phyloP scores from a whole-genome alignment of 2,888 invertebrate species.

The Stenotaenia linearis region DNA sequence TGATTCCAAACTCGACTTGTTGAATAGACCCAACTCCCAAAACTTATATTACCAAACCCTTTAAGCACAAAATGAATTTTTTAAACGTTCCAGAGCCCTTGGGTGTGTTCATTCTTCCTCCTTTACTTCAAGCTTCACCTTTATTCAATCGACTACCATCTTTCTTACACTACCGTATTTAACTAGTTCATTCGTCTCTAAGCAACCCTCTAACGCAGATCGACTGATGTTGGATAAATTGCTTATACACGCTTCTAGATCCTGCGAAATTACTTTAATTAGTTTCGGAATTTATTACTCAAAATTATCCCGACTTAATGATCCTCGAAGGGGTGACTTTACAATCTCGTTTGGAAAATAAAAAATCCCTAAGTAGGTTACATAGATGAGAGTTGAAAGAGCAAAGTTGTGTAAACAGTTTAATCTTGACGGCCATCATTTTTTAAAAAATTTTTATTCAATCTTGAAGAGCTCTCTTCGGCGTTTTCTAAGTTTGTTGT shows the following conservation, averaged over 20 bases:
- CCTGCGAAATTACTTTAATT: neutral
- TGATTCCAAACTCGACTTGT: neutral
- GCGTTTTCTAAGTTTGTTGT: too few relatives aligned
- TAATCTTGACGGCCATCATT: neutral
- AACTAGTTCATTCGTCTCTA: neutral
- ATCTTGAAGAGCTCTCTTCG: too few relatives aligned
- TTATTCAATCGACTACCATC: neutral
- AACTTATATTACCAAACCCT: neutral
- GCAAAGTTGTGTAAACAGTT: constrained; percentile 1
- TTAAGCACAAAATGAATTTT: neutral
- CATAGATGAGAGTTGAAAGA: neutral
- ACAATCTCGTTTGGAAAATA: neutral
- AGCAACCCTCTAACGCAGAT: neutral
- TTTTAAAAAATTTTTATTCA: neutral
- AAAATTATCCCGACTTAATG: neutral
- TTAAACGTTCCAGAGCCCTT: neutral
- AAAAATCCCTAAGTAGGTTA: neutral
- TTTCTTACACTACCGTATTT: neutral
- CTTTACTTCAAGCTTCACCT: neutral
- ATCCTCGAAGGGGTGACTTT: neutral
- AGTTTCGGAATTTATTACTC: neutral
- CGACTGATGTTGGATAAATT: neutral
- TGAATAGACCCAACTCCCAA: too few relatives aligned
- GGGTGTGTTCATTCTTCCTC: neutral
- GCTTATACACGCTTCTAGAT: neutral